Percentiles rank a stretch among this genome's conserved stretches.
phyloP scores from a whole-genome alignment of 1,140 invertebrate genomes.

The Eumeta japonica region DNA sequence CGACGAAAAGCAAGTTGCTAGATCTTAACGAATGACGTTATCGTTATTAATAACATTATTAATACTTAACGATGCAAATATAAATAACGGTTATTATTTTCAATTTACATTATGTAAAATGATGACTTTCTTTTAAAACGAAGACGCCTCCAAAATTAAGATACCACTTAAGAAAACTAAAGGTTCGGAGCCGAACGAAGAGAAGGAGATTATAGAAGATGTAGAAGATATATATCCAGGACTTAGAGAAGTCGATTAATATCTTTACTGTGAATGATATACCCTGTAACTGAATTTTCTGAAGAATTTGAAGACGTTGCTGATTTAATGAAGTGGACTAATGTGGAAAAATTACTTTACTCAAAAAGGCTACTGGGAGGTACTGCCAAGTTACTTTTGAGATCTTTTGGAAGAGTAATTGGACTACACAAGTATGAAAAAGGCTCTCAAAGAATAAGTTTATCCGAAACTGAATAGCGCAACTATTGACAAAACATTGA shows the following conservation, averaged over 20 bases:
- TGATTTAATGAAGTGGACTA: not conserved
- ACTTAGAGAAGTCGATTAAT: not conserved
- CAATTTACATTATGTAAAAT: too few species aligned
- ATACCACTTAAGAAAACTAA: too few species aligned
- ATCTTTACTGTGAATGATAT: not conserved
- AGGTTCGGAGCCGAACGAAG: too few species aligned
- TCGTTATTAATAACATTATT: too few species aligned
- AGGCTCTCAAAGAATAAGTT: conserved; percentile 11
- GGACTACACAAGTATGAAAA: conserved; percentile 4
- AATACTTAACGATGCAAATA: too few species aligned
- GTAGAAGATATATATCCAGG: not conserved
- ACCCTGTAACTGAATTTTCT: not conserved
- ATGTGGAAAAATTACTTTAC: conserved; percentile 11
- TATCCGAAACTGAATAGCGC: conserved; percentile 11
- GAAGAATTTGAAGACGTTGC: conserved; percentile 2
- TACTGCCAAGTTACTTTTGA: conserved; percentile 11
- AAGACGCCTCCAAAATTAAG: too few species aligned
- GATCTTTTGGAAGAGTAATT: conserved; percentile 6
- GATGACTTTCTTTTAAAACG: too few species aligned
- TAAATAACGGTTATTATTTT: too few species aligned
- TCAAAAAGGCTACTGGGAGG: conserved; percentile 8
- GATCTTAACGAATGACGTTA: too few species aligned
- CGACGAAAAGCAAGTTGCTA: too few species aligned
- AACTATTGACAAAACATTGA: conserved; percentile 8
- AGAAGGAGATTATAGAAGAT: too few species aligned